Percentiles rank a stretch among this genome's conserved stretches.
These are phyloP conservation scores for Hypselothyrea guttata DNA, from an alignment of 2,888 invertebrate species.

Conservation along the genomic window DNA sequence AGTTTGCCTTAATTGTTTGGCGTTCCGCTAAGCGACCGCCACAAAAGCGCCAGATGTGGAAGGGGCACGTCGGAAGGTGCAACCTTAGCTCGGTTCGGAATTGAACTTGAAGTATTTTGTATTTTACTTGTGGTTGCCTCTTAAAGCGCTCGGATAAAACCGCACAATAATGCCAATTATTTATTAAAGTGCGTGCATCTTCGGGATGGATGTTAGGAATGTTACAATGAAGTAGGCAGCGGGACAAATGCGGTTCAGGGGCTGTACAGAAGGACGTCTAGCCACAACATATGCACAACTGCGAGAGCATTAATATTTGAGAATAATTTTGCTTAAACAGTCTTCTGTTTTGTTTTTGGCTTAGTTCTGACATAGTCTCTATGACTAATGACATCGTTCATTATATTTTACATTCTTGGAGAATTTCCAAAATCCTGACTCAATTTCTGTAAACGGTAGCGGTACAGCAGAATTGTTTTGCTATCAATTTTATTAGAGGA, in stretches of 20 bases:
- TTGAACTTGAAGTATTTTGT: conserved; percentile 6
- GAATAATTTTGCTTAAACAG: conserved; percentile 28
- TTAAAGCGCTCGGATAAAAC: conserved; percentile 62
- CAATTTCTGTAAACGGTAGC: conserved; percentile 30
- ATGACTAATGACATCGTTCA: conserved; percentile 82
- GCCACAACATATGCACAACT: conserved; percentile 66
- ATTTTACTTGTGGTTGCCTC: conserved; percentile 13
- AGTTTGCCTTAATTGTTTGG: conserved; percentile 70
- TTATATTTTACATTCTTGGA: conserved; percentile 79
- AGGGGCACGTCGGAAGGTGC: background rate
- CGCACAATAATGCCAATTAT: conserved; percentile 71
- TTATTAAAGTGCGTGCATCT: conserved; percentile 69
- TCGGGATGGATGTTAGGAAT: conserved; percentile 27
- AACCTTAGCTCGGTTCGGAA: conserved; percentile 1
- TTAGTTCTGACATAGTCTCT: conserved; percentile 60
- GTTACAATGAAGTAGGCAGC: background rate
- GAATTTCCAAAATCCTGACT: conserved; percentile 65
- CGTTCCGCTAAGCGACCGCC: conserved; percentile 64
- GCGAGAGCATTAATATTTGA: conserved; percentile 71
- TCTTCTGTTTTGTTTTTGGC: conserved; percentile 17
- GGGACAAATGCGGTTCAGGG: too few relatives aligned
- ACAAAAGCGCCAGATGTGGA: conserved; percentile 8
- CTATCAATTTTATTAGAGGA: too few relatives aligned
- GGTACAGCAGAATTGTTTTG: conserved; percentile 8
- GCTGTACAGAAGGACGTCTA: too few relatives aligned